Base-by-base conservation (phyloP, 2,113 vertebrate species). In the Atrichornis clamosus region DNA sequence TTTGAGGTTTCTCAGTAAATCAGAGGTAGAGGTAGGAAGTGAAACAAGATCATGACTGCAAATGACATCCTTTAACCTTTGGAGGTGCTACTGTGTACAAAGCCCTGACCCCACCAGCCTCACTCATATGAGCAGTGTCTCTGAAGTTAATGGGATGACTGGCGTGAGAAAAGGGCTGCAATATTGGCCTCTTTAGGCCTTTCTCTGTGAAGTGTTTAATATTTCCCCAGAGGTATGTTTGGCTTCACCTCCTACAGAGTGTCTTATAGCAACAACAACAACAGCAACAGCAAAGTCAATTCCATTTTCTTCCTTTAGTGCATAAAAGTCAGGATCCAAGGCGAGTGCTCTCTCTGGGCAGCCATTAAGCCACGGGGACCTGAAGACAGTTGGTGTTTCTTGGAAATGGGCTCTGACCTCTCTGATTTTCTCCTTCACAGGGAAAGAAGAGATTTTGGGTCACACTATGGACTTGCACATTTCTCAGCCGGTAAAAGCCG, bases 21-120 rank as follows among this genome's bases (percentile, higher is more conserved):
- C 76, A 90, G 83, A 88, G 90, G 79, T 84, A 68, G 88, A 93
- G 88, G 56, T 92, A 84, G 93, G 96, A 96, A 97, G 88, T 46
- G 95, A 96, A 96, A 94, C 49, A 65, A 58, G 69, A 72, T 94
- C 92, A 10, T 76, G 95, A 47, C 76, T 92, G 64, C 60, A 62
- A 55, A 72, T 94, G 90, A 92, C 90, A 94, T 89, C 47, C 49
- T 79, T 93, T 94, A 91, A 92, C 95, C 88, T 96, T 86, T 7
- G 6, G 93, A 92, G 84, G 76, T 92, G 84, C 92, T 90, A 53
- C 96, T 92, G 85, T 75, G 84, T 84, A 75, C 75, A 62, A 55
- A 81, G 83, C 49, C 44, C 92, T 94, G 86, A 95, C 77, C 92
- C 86, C 67, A 41, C 20, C 46, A 47, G 59, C 74, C 75, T 80